Percentiles rank a stretch among this genome's conserved stretches.
phyloP scores from a whole-genome alignment of 2,113 vertebrate genomes.

The Stigmatopora argus region DNA sequence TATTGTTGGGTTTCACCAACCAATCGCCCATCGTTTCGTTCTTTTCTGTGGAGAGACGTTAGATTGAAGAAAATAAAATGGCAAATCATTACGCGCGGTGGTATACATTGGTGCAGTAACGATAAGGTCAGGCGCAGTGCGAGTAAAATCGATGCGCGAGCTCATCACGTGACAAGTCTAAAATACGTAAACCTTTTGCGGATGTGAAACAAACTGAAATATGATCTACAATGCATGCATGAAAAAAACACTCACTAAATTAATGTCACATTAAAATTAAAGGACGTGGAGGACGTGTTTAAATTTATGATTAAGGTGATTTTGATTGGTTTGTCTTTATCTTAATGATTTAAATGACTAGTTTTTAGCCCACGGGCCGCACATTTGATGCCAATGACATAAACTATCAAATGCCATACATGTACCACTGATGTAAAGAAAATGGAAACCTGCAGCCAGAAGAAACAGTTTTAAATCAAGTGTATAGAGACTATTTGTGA shows the following conservation, averaged over 20 bases:
- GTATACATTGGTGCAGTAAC: constrained; percentile 46
- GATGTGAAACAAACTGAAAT: not conserved
- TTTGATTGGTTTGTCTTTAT: not conserved
- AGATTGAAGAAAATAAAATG: too few species aligned
- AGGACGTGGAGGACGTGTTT: not conserved
- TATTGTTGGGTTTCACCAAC: not conserved
- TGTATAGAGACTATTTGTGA: too few species aligned
- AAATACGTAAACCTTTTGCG: not conserved
- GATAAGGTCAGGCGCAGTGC: constrained; percentile 6
- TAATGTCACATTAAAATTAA: not conserved
- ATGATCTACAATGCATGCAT: not conserved
- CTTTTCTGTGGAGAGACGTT: too few species aligned
- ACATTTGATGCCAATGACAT: too few species aligned
- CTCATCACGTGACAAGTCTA: constrained; percentile 1
- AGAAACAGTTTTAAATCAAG: too few species aligned
- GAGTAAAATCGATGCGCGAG: not conserved
- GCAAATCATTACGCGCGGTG: constrained; percentile 31
- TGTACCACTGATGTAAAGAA: too few species aligned
- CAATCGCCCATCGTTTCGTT: too few species aligned
- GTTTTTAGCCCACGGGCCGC: not conserved
- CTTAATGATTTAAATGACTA: too few species aligned
- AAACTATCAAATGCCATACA: too few species aligned
- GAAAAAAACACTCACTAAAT: not conserved
- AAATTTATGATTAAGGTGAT: too few species aligned
- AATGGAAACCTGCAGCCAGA: too few species aligned